These are phyloP conservation scores for mouse (Mus musculus) DNA, from an alignment of 2,113 vertebrate species.

Conservation along the genomic window GRCm39 chr14:88780501-88781000, in stretches of 20 bases:
- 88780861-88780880: background rate
- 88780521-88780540: background rate
- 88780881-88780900: background rate
- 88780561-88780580: background rate
- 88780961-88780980: background rate
- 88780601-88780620: background rate
- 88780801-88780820: background rate
- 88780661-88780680: background rate
- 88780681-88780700: background rate
- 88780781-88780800: constrained; percentile 27
- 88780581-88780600: background rate
- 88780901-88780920: background rate
- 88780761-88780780: background rate
- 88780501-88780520: background rate
- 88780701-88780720: background rate
- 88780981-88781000: background rate
- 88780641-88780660: background rate
- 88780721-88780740: background rate
- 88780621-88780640: background rate
- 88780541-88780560: background rate
- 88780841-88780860: background rate
- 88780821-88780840: background rate
- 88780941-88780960: background rate
- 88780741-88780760: background rate
- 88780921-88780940: background rate